Evolutionary conservation across 2,797 vertebrate species (phyloP), one percentile per base, ranked within the genome.

Genomic region (Oryzias sinensis): DNA sequence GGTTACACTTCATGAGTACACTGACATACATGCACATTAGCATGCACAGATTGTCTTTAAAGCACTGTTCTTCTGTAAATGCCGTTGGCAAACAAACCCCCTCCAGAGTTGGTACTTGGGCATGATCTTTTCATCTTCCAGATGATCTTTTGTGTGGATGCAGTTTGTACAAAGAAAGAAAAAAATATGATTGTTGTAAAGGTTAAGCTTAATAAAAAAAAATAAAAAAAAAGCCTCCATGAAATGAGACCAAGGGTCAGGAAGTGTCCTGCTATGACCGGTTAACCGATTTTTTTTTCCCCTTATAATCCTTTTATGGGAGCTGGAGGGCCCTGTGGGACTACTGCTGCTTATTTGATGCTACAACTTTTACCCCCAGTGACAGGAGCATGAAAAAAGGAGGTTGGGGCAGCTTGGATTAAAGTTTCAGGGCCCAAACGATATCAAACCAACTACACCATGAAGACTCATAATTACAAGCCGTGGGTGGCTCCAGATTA

Each of bases 241-340:
- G 45, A 85, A 90, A 89, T 83, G 76, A 87, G 83, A 72, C 75
- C 70, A 71, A 45, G 70, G 82, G 85, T 89, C 71, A 70, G 49
- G 49, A 53, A 68, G 56, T 70, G 75, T 78, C 33, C 70, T 70
- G 70, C 56, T 65, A 55, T 65, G 76, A 80, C 60, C 74, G 72
- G 70, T 82, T 84, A 86, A 87, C 71, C 58, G 62, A 66, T 79
- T 84, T 87, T 85, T 77, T 37, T 37, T 29, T 29, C 5, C 6
- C 29, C 9, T 13, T 37, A 76, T 80, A 81, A 82, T 76, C 81
- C 49, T 46, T 85, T 88, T 82, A 84, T 83, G 56, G 76, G 68
- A 79, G 60, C 70, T 15, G 13, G 42, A 27, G 50, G 40, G 53
- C 63, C 59, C 71, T 47, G 5, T 15, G 68, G 68, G 74, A 62